Percentiles rank a stretch among this genome's conserved stretches.
These are phyloP conservation scores for Smittia aterrima DNA, from an alignment of 2,888 invertebrate genomes.

Conservation along the genomic window DNA sequence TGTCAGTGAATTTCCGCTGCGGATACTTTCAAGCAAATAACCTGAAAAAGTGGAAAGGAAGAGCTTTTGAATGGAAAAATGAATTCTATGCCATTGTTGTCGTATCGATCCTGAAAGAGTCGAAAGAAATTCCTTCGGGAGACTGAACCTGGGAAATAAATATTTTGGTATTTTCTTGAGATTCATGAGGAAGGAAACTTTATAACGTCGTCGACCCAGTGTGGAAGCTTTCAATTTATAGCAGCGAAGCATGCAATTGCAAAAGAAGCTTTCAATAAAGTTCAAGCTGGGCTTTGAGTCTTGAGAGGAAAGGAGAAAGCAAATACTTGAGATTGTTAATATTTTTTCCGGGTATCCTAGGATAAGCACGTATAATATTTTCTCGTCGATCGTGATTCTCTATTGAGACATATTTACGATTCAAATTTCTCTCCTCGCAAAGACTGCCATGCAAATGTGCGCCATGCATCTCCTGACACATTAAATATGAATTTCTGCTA, in stretches of 20 bases:
- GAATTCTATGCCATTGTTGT: not conserved
- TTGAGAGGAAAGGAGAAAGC: too few species aligned
- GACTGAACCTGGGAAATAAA: not conserved
- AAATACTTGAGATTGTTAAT: not conserved
- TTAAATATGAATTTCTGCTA: not conserved
- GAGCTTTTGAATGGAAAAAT: not conserved
- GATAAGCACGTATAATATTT: conserved; percentile 13
- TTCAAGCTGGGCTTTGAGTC: too few species aligned
- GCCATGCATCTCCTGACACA: not conserved
- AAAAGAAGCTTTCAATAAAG: too few species aligned
- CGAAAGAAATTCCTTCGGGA: not conserved
- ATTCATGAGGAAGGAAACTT: too few species aligned
- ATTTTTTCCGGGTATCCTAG: not conserved
- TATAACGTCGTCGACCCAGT: too few species aligned
- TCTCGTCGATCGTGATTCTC: conserved; percentile 1
- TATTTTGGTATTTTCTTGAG: too few species aligned
- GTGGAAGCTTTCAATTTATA: too few species aligned
- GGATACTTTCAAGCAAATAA: not conserved
- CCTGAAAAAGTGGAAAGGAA: not conserved
- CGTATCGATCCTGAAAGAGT: not conserved
- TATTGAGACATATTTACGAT: not conserved
- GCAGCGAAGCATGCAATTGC: too few species aligned
- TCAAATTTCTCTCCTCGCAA: not conserved
- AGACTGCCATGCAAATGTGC: conserved; percentile 29
- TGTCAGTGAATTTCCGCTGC: not conserved